Percentiles rank a stretch among this genome's conserved stretches.
phyloP scores from a whole-genome alignment of 2,888 invertebrate species.

The Nomada lathburiana region DNA sequence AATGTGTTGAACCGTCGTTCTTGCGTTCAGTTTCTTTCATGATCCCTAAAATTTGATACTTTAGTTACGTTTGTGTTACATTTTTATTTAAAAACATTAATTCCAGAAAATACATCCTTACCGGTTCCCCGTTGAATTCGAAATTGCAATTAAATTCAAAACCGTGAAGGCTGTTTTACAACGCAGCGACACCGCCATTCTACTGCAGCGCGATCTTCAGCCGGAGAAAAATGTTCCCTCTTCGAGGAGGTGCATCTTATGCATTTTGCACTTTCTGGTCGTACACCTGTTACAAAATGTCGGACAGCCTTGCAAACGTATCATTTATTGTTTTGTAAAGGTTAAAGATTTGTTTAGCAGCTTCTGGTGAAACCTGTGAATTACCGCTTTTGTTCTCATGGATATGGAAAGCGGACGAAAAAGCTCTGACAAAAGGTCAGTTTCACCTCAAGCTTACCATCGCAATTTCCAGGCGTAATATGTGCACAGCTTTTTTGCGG shows the following conservation, averaged over 20 bases:
- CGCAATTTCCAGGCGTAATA: background rate
- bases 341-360: constrained; percentile 29
- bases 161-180: background rate
- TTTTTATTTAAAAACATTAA: background rate
- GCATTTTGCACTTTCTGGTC: background rate
- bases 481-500: background rate
- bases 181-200: background rate
- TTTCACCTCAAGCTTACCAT: background rate
- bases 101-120: background rate
- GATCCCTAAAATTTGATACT: background rate
- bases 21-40: background rate
- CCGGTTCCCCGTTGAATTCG: background rate
- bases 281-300: constrained; percentile 54
- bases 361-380: background rate
- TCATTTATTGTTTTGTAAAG: constrained; percentile 27
- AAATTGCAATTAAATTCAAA: background rate
- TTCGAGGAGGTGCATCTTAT: background rate
- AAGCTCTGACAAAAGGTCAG: constrained; percentile 73
- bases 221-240: background rate
- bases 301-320: constrained; percentile 7
- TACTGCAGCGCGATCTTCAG: background rate
- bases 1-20: background rate
- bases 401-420: constrained; percentile 68
- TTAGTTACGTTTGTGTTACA: background rate
- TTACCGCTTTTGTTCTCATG: constrained; percentile 44